phyloP scores from a whole-genome alignment of 2,797 vertebrate species.

The Pristis pectinata region DNA sequence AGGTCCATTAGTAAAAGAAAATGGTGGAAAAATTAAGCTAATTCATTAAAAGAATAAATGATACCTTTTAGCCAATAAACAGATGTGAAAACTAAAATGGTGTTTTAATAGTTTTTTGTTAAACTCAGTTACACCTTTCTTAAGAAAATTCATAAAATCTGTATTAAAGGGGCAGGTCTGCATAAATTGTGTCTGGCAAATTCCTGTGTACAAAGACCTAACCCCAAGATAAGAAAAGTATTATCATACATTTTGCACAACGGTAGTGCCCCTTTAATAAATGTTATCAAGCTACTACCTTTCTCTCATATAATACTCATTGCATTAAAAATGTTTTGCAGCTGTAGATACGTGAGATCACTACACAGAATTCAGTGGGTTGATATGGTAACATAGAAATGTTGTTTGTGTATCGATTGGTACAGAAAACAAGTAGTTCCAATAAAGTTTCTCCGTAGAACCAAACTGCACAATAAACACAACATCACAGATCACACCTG shows the following conservation, averaged over 20 bases:
- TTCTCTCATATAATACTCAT: neutral
- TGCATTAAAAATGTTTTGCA: neutral
- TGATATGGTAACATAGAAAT: neutral
- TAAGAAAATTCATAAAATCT: neutral
- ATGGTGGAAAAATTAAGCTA: neutral
- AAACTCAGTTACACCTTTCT: neutral
- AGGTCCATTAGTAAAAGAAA: neutral
- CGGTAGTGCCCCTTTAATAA: no score
- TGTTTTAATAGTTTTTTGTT: neutral
- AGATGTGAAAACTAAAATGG: neutral
- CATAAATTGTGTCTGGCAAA: neutral
- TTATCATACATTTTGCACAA: neutral
- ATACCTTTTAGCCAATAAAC: neutral
- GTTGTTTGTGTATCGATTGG: neutral
- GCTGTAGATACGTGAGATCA: neutral
- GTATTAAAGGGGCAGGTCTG: neutral
- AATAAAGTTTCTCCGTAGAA: neutral
- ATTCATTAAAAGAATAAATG: neutral
- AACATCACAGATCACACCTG: neutral
- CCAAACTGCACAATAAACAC: neutral
- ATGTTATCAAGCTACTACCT: neutral
- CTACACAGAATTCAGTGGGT: neutral
- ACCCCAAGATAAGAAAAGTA: neutral
- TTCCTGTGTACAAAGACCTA: neutral
- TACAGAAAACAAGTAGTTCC: neutral